phyloP scores from a whole-genome alignment of 2,888 invertebrate species.

The Lasioglossum pauxillum region DNA sequence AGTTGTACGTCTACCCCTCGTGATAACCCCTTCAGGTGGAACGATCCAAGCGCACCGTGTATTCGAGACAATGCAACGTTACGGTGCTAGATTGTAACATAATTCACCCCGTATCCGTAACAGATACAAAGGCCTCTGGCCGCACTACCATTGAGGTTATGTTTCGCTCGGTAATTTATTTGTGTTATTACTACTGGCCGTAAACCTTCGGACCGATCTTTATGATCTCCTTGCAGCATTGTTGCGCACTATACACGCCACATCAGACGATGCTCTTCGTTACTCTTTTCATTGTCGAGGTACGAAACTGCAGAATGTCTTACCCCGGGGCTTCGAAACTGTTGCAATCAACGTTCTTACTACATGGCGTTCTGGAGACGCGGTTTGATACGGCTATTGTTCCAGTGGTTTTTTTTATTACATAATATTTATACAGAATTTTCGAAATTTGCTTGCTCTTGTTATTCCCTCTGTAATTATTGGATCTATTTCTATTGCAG shows the following conservation, averaged over 20 bases:
- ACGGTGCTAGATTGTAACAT: not conserved
- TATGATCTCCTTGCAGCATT: not conserved
- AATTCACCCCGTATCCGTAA: slow-evolving; percentile 18
- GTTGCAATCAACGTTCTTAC: too few species aligned
- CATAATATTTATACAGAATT: too few species aligned
- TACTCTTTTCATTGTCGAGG: not conserved
- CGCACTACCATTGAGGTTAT: slow-evolving; percentile 3
- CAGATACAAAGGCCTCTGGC: slow-evolving; percentile 3
- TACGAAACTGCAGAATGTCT: not conserved
- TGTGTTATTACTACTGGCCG: not conserved
- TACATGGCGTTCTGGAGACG: too few species aligned
- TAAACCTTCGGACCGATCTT: not conserved
- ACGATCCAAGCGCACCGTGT: not conserved
- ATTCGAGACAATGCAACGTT: slow-evolving; percentile 16
- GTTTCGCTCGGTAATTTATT: slow-evolving; percentile 9
- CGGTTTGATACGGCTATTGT: too few species aligned
- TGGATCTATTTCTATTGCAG: not conserved
- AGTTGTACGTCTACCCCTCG: not conserved
- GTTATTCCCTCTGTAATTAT: not conserved
- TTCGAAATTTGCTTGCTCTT: not conserved
- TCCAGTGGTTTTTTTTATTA: too few species aligned
- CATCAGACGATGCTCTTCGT: not conserved
- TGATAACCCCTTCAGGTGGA: not conserved
- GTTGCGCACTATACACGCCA: not conserved
- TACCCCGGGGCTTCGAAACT: too few species aligned